A percentile compares a stretch with the other conserved stretches of the same genome.
These are phyloP conservation scores for Diaphora mendica DNA, from an alignment of 2,888 invertebrate species.

Conservation along the genomic window DNA sequence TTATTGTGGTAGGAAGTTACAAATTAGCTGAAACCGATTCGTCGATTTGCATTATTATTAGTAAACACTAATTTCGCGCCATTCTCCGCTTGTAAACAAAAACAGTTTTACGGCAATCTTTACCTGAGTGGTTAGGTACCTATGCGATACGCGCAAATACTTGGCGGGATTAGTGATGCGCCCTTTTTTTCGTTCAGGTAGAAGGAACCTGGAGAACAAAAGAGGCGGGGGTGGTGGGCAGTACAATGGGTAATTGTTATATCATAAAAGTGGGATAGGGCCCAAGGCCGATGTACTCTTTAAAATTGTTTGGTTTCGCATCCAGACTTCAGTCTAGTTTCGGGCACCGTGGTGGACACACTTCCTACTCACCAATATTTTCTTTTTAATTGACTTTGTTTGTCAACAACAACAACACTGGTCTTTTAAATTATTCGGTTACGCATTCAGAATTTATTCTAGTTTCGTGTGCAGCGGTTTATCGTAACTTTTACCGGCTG, in stretches of 20 bases:
- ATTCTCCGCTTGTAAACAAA: slow-evolving; percentile 78
- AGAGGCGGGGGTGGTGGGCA: slow-evolving; percentile 54
- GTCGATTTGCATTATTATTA: slow-evolving; percentile 70
- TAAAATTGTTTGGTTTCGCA: slow-evolving; percentile 77
- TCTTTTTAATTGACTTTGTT: slow-evolving; percentile 62
- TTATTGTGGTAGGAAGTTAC: slow-evolving; percentile 27
- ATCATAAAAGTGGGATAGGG: slow-evolving; percentile 70
- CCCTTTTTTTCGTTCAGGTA: slow-evolving; percentile 43
- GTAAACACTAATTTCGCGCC: slow-evolving; percentile 83
- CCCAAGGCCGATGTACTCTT: slow-evolving; percentile 80
- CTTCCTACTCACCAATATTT: slow-evolving; percentile 59
- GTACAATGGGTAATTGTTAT: slow-evolving; percentile 71
- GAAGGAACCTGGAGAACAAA: slow-evolving; percentile 49
- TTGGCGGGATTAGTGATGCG: slow-evolving; percentile 57
- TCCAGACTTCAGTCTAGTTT: slow-evolving; percentile 83
- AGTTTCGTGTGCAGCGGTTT: slow-evolving; percentile 75
- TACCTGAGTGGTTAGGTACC: slow-evolving; percentile 58
- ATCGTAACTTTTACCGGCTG: slow-evolving; percentile 63
- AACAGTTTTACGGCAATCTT: slow-evolving; percentile 69
- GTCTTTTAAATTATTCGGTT: slow-evolving; percentile 78
- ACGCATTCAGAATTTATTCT: slow-evolving; percentile 82
- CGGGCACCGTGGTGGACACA: slow-evolving; percentile 74
- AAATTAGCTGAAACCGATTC: slow-evolving; percentile 69
- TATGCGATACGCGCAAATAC: slow-evolving; percentile 53
- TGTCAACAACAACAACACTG: slow-evolving; percentile 73